A percentile compares a stretch with the other conserved stretches of the same genome.
Evolutionary conservation across 2,888 invertebrate species (phyloP).

Genomic region (Parascotia fuliginaria): DNA sequence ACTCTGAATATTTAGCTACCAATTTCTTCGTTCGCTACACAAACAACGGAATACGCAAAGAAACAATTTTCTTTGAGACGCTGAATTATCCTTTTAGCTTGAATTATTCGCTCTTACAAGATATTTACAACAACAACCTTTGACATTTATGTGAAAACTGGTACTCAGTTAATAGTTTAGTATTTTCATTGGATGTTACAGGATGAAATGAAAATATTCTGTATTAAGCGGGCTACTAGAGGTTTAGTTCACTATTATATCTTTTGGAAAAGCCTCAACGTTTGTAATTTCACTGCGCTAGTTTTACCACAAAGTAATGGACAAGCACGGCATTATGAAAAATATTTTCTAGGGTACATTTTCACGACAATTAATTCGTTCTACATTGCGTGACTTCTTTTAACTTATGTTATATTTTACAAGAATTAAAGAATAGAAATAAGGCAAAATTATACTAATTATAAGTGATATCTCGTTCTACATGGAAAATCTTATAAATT

Average conservation of each 20-base stretch:
- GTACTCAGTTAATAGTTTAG: conserved; percentile 7
- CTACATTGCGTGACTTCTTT: no score
- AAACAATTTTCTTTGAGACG: conserved; percentile 13
- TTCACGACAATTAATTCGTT: neutral
- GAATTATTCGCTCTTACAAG: conserved; percentile 6
- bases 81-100: conserved; percentile 2
- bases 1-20: conserved; percentile 10
- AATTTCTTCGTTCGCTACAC: neutral
- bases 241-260: neutral
- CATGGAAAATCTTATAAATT: no score
- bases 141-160: conserved; percentile 21
- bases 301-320: neutral
- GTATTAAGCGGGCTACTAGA: neutral
- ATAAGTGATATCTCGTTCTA: no score
- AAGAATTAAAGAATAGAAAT: neutral
- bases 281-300: neutral
- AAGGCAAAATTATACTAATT: no score
- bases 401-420: no score
- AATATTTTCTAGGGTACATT: neutral
- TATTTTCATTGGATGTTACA: conserved; percentile 5
- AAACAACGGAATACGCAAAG: conserved; percentile 10
- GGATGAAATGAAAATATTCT: conserved; percentile 13
- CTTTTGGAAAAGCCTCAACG: neutral
- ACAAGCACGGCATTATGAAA: neutral
- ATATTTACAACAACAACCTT: conserved; percentile 18